These are phyloP conservation scores for Aulostomus chinensis DNA, from an alignment of 2,797 vertebrate genomes.

Conservation along the genomic window DNA sequence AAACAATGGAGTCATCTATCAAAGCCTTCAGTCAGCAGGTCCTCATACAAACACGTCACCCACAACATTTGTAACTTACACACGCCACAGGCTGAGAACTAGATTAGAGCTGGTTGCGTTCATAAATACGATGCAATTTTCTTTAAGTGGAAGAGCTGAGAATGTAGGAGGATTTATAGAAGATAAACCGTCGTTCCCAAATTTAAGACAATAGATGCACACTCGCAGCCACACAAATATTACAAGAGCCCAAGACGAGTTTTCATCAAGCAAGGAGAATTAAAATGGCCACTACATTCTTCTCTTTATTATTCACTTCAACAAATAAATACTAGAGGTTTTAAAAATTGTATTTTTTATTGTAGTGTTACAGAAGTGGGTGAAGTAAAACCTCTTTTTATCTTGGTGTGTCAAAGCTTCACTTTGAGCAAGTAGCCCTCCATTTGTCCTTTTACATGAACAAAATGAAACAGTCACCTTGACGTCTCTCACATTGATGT, in stretches of 20 bases:
- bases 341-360: too few species aligned
- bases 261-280: neutral
- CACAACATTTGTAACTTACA: constrained; percentile 48
- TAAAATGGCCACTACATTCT: too few species aligned
- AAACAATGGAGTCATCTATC: too few species aligned
- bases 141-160: constrained; percentile 43
- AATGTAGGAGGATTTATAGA: constrained; percentile 14
- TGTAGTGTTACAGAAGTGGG: too few species aligned
- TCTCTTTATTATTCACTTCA: too few species aligned
- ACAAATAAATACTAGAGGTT: too few species aligned
- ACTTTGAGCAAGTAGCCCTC: too few species aligned
- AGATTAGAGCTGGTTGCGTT: constrained; percentile 40
- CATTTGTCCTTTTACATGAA: constrained; percentile 56
- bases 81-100: constrained; percentile 51
- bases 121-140: too few species aligned
- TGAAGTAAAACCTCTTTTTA: too few species aligned
- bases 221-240: neutral
- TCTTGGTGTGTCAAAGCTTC: too few species aligned
- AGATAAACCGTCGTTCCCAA: constrained; percentile 22
- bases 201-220: constrained; percentile 7
- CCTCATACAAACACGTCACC: constrained; percentile 26
- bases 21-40: constrained; percentile 30
- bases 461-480: constrained; percentile 59
- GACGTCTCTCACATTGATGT: constrained; percentile 60
- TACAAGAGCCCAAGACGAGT: too few species aligned